Evolutionary conservation across 2,888 invertebrate genomes (phyloP).

Genomic region (Ectemnius continuus): DNA sequence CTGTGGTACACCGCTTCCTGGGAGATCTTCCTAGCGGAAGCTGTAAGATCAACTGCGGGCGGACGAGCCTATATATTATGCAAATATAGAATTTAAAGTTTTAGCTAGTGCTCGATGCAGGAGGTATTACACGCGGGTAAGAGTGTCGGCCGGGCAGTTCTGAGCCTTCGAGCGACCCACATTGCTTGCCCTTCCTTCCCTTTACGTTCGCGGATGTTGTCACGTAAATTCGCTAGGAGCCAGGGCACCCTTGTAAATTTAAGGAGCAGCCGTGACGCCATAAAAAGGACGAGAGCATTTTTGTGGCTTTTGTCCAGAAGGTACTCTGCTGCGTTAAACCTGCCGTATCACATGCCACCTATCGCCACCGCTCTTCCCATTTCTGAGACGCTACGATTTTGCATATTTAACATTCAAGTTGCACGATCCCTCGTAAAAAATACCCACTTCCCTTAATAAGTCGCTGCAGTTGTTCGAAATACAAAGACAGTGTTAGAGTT

Average conservation of each 20-base stretch:
- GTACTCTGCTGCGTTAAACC: background rate
- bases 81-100: conserved; percentile 64
- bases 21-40: background rate
- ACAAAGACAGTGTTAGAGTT: too few relatives aligned
- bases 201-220: conserved; percentile 23
- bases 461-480: too few relatives aligned
- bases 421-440: background rate
- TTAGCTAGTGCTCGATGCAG: conserved; percentile 57
- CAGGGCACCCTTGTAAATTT: conserved; percentile 32
- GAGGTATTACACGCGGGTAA: conserved; percentile 62
- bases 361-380: background rate
- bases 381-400: background rate
- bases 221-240: conserved; percentile 34
- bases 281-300: conserved; percentile 14
- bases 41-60: conserved; percentile 15
- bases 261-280: conserved; percentile 15
- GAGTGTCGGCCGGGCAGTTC: conserved; percentile 25
- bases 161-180: conserved; percentile 9
- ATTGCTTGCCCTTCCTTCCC: conserved; percentile 5
- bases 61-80: conserved; percentile 60
- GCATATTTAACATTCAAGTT: conserved; percentile 2
- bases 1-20: too few relatives aligned
- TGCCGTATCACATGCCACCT: background rate
- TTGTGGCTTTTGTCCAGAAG: conserved; percentile 25
- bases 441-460: too few relatives aligned